A percentile compares a stretch with the other conserved stretches of the same genome.
phyloP scores from a whole-genome alignment of 2,113 vertebrate genomes.

The Menura novaehollandiae region DNA sequence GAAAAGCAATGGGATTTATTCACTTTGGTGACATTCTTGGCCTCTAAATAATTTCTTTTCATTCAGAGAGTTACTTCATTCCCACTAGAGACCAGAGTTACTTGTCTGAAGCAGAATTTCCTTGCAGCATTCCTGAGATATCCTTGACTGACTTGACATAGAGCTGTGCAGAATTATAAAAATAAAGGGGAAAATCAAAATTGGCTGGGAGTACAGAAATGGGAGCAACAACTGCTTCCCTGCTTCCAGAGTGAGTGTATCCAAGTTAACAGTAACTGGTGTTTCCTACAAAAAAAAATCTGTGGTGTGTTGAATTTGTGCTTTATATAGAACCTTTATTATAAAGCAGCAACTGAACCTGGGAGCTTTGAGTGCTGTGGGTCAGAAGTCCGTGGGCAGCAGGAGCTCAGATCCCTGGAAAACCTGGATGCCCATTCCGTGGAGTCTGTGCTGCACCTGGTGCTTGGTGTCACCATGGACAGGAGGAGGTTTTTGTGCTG shows the following conservation, averaged over 20 bases:
- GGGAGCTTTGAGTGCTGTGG: background rate
- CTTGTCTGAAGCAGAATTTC: background rate
- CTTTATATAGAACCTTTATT: background rate
- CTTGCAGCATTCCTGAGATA: background rate
- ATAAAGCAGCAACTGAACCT: background rate
- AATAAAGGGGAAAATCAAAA: no score
- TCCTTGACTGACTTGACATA: background rate
- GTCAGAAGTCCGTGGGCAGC: background rate
- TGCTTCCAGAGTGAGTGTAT: accelerated
- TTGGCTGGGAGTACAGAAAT: background rate
- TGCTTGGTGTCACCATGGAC: background rate
- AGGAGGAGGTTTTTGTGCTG: background rate
- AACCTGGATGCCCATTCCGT: background rate
- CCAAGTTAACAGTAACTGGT: background rate
- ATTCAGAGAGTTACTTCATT: background rate
- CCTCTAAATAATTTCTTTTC: background rate
- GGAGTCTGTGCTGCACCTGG: background rate
- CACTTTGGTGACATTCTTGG: background rate
- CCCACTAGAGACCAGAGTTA: background rate
- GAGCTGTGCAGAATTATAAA: background rate
- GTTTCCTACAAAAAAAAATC: background rate
- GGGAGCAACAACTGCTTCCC: background rate
- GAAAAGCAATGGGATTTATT: background rate
- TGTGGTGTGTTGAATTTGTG: background rate
- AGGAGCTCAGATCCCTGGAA: background rate